phyloP scores from a whole-genome alignment of 2,113 vertebrate genomes.

The Mormyrus iriodes region DNA sequence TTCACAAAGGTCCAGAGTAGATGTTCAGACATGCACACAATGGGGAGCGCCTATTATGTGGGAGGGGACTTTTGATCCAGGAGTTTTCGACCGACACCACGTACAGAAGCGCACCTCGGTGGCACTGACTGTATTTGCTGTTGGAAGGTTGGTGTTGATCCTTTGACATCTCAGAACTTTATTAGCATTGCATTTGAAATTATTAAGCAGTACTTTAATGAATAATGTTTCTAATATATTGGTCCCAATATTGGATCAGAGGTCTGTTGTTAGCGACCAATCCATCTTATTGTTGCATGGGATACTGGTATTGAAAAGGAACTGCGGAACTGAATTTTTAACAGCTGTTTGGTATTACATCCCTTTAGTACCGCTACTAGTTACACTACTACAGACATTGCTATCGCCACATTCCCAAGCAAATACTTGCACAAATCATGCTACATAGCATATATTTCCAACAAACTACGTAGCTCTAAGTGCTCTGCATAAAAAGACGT shows the following conservation, averaged over 20 bases:
- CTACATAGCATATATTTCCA: no score
- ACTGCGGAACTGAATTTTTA: neutral
- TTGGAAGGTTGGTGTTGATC: conserved; percentile 59
- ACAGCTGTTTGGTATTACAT: neutral
- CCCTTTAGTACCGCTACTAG: neutral
- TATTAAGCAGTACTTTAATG: neutral
- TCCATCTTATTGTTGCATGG: neutral
- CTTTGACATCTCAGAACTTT: neutral
- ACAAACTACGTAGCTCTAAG: no score
- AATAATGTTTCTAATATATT: neutral
- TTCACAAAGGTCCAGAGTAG: conserved; percentile 41
- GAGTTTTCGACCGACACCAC: conserved; percentile 43
- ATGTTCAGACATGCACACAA: conserved; percentile 64
- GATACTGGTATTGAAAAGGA: neutral
- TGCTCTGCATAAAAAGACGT: neutral
- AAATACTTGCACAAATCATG: neutral
- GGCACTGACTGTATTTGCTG: conserved; percentile 67
- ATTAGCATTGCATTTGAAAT: neutral
- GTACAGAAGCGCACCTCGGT: conserved; percentile 49
- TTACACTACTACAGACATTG: neutral
- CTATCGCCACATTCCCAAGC: neutral
- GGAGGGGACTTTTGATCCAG: conserved; percentile 62
- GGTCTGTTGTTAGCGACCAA: neutral
- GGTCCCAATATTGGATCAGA: neutral
- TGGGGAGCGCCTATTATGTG: conserved; percentile 69